phyloP scores from a whole-genome alignment of 2,797 vertebrate species.

The Silurus lanzhouensis region DNA sequence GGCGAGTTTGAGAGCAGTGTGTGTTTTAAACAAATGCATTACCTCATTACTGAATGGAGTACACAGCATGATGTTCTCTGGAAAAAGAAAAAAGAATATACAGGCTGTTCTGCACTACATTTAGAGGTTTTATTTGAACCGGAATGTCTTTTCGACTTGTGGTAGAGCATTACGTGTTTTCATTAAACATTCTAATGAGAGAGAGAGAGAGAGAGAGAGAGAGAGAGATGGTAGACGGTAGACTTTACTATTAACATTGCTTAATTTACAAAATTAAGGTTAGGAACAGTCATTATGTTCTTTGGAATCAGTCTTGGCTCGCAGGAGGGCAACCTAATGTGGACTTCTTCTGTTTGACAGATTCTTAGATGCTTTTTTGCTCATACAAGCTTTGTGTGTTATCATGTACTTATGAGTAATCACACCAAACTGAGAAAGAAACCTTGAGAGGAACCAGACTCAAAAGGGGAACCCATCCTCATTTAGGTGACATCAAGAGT shows the following conservation, averaged over 20 bases:
- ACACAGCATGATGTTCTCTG: constrained; percentile 41
- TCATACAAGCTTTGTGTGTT: too few relatives aligned
- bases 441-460: too few relatives aligned
- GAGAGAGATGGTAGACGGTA: too few relatives aligned
- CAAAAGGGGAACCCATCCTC: too few relatives aligned
- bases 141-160: constrained; percentile 9
- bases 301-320: neutral
- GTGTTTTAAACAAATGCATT: constrained; percentile 63
- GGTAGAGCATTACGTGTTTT: neutral
- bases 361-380: too few relatives aligned
- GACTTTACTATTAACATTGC: neutral
- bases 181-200: neutral
- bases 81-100: constrained; percentile 7
- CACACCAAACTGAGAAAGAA: too few relatives aligned
- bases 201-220: neutral
- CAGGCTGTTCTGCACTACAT: constrained; percentile 30
- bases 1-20: constrained; percentile 56
- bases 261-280: neutral
- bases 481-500: too few relatives aligned
- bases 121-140: constrained; percentile 43
- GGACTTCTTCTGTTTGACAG: too few relatives aligned
- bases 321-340: too few relatives aligned
- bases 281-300: neutral
- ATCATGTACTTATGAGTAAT: too few relatives aligned
- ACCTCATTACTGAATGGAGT: constrained; percentile 61